These are phyloP conservation scores for Macquaria australasica DNA, from an alignment of 2,113 vertebrate genomes.

Conservation along the genomic window DNA sequence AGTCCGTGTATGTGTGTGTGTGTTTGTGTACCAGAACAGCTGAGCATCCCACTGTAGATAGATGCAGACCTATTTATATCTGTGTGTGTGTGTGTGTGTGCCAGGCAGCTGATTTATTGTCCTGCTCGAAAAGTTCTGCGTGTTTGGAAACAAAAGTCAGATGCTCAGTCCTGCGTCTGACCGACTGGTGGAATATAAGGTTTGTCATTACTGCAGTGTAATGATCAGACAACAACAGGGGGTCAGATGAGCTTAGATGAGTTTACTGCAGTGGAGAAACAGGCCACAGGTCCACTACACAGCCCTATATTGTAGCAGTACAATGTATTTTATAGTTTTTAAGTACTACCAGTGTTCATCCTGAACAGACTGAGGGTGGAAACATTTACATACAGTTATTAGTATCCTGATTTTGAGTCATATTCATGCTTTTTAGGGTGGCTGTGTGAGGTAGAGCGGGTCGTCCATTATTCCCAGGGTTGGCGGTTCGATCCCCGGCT, in stretches of 20 bases:
- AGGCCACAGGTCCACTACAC: not conserved
- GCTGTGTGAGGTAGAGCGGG: too few relatives aligned
- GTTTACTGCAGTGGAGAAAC: not conserved
- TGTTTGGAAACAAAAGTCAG: conserved; percentile 23
- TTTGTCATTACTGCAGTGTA: not conserved
- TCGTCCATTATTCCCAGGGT: too few relatives aligned
- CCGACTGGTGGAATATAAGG: not conserved
- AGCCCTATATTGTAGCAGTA: too few relatives aligned
- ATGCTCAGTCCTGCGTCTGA: not conserved
- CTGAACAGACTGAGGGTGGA: not conserved
- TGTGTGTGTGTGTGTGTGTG: not conserved
- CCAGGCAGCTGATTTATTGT: conserved; percentile 13
- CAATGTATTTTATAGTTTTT: too few relatives aligned
- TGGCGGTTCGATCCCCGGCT: too few relatives aligned
- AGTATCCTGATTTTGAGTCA: not conserved
- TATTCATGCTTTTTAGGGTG: too few relatives aligned
- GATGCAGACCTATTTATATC: conserved; percentile 49
- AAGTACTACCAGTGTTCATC: too few relatives aligned
- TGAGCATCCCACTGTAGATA: conserved; percentile 44
- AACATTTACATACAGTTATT: not conserved
- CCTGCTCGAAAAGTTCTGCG: not conserved
- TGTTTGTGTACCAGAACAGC: conserved; percentile 52
- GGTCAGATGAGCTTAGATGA: not conserved
- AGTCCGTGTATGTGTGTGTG: conserved; percentile 17
- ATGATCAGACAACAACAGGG: not conserved